Evolutionary conservation across 1,140 invertebrate genomes (phyloP).

Genomic region (Sarcophaga peregrina): DNA sequence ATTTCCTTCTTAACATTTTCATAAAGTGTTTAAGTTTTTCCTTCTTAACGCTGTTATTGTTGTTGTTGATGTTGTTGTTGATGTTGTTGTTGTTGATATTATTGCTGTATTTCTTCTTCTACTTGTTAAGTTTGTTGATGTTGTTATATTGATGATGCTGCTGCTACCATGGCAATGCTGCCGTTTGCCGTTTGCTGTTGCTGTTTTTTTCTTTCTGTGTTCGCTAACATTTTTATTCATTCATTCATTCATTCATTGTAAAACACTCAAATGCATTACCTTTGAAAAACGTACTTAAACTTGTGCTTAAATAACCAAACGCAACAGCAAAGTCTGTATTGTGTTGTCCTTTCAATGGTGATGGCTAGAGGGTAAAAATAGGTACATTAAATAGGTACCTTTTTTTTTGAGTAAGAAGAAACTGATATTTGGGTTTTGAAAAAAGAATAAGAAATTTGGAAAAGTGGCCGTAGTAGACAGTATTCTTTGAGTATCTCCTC

Average conservation of each 20-base stretch:
- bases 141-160: not conserved
- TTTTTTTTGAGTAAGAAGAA: no score
- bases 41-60: not conserved
- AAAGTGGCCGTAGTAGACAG: no score
- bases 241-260: conserved; percentile 1
- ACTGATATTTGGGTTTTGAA: no score
- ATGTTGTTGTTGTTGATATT: not conserved
- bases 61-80: conserved; percentile 14
- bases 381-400: not conserved
- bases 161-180: not conserved
- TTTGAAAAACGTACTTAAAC: not conserved
- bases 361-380: not conserved
- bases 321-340: not conserved
- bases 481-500: no score
- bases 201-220: no score
- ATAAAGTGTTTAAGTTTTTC: conserved; percentile 23
- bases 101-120: not conserved
- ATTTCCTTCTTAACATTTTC: conserved; percentile 26
- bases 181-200: no score
- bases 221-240: not conserved
- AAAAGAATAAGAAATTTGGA: no score
- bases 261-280: conserved; percentile 6
- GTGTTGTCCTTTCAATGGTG: not conserved
- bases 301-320: not conserved
- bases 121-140: not conserved